A percentile compares a stretch with the other conserved stretches of the same genome.
These are phyloP conservation scores for Embidobia sp. DNA, from an alignment of 2,888 invertebrate species.

Conservation along the genomic window DNA sequence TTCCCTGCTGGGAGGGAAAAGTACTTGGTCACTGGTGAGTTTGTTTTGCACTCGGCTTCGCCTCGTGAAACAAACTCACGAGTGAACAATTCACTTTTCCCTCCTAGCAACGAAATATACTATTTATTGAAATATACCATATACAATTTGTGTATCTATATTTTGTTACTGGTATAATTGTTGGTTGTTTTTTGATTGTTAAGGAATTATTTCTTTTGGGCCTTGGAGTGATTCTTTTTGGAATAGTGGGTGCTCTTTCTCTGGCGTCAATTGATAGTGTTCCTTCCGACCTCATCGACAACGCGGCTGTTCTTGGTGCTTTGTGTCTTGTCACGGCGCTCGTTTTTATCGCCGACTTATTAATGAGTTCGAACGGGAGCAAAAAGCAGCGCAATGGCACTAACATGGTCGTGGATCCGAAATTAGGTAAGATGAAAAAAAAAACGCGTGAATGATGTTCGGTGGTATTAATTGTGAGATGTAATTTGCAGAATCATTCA, in stretches of 20 bases:
- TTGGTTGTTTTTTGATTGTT: no score
- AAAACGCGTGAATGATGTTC: not conserved
- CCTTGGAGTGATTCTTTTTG: slow-evolving; percentile 87
- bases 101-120: no score
- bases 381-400: slow-evolving; percentile 72
- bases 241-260: slow-evolving; percentile 86
- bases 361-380: slow-evolving; percentile 72
- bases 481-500: no score
- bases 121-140: no score
- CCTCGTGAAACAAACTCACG: no score
- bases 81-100: no score
- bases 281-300: slow-evolving; percentile 86
- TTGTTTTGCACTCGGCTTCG: no score
- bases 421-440: slow-evolving; percentile 72
- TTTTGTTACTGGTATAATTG: no score
- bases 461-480: not conserved
- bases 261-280: slow-evolving; percentile 88
- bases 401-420: slow-evolving; percentile 67
- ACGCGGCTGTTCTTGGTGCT: slow-evolving; percentile 87
- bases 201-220: slow-evolving; percentile 87
- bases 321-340: slow-evolving; percentile 86
- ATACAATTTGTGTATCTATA: no score
- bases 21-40: no score
- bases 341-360: slow-evolving; percentile 86
- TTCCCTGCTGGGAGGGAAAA: no score